Base-by-base conservation (phyloP, 2,797 vertebrate genomes). In the Linurgus olivaceus region DNA sequence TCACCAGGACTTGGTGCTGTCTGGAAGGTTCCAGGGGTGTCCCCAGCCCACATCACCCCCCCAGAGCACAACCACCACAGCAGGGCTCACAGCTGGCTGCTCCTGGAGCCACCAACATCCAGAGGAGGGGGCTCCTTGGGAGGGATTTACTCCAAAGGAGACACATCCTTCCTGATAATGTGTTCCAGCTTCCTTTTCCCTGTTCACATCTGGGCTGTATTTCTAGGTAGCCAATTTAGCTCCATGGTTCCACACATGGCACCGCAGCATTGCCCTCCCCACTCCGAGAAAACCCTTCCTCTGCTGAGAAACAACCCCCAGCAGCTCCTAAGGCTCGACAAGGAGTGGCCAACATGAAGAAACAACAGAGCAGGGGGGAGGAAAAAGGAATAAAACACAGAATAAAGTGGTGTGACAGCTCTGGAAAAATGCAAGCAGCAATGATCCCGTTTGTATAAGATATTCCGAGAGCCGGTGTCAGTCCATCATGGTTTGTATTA, bases 401-500 rank as follows among this genome's bases (percentile, higher is more conserved):
- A 54, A 55, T 17, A 35, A 85, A 96, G 74, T 24, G 6, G 28
- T 57, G 47, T 38, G 55, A 80, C 75, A 81, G 84, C 81, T 51
- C 85, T 75, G 91, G 80, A 78, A 88, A 91, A 88, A 85, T 17
- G 1, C 8, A 17, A 58, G 87, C 54, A 48, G 66, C 40, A 93
- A 9, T 4, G 19, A 81, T 57, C 52, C 91, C 54, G 44, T 77
- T 94, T 89, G 93, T 89, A 62, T 63, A 86, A 92, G 94, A 96
- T 84, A 75, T 80, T 93, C 92, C 55, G 2, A 94, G 75, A 16
- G 9, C 75, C 3, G 0, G 55, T 92, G 93, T 96, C 92, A 88
- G 75, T 80, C 97, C 97, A 94, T 93, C 79, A 37, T 88, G 97
- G 94, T 68, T 94, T 95, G 96, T 96, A 97, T 97, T 97, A 94